These are phyloP conservation scores for Tetrapedia diversipes DNA, from an alignment of 2,888 invertebrate species.

Conservation along the genomic window DNA sequence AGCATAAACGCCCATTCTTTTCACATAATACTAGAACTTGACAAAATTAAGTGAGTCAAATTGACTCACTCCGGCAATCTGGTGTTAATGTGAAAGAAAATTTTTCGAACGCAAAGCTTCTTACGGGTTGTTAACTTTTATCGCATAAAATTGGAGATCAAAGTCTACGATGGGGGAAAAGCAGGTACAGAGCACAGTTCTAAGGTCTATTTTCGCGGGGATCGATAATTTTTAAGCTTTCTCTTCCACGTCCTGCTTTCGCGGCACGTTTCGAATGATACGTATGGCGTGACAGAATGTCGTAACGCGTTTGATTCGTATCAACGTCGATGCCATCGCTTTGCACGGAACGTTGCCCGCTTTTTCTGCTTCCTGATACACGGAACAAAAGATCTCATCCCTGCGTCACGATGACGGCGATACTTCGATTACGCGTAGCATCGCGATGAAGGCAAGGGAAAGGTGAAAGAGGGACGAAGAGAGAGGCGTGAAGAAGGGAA, in stretches of 20 bases:
- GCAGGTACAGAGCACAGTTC: not conserved
- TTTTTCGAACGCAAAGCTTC: no score
- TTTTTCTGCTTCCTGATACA: not conserved
- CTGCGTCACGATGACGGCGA: conserved; percentile 16
- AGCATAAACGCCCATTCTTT: no score
- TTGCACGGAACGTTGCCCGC: not conserved
- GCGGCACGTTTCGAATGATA: not conserved
- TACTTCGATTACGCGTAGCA: conserved; percentile 11
- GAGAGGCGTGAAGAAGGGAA: not conserved
- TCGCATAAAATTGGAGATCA: not conserved
- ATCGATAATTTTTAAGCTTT: no score
- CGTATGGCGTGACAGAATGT: not conserved
- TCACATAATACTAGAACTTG: no score
- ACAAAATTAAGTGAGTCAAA: no score
- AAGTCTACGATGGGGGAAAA: not conserved
- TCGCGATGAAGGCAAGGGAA: not conserved
- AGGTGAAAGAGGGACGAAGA: not conserved
- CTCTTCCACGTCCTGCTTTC: not conserved
- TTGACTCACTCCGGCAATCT: no score
- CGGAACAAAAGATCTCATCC: conserved; percentile 7
- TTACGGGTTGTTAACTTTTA: no score
- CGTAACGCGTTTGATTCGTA: conserved; percentile 1
- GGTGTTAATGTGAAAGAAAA: no score
- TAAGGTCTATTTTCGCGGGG: no score
- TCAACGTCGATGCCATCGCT: conserved; percentile 10